phyloP scores from a whole-genome alignment of 2,888 invertebrate genomes.

The Hymenopus coronatus region DNA sequence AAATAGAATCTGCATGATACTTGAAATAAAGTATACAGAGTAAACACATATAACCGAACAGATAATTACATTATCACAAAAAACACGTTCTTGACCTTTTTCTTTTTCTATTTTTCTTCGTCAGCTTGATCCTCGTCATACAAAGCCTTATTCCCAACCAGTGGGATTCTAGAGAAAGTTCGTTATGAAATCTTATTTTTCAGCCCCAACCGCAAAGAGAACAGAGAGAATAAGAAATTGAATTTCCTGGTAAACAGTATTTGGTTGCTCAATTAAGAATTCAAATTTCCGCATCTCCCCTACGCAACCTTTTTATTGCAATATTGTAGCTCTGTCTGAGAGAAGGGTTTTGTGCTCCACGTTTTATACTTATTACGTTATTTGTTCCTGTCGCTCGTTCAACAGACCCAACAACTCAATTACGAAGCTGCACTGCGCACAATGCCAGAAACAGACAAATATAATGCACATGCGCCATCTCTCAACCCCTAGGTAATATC shows the following conservation, averaged over 20 bases:
- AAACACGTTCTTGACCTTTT: neutral
- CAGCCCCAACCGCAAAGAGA: neutral
- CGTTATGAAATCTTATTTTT: neutral
- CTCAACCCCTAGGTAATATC: too few relatives aligned
- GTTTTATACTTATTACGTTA: neutral
- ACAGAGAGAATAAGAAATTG: neutral
- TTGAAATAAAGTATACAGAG: neutral
- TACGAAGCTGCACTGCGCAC: neutral
- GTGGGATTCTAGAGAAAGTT: neutral
- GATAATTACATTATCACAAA: neutral
- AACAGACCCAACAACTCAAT: neutral
- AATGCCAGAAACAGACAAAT: neutral
- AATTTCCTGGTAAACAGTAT: neutral
- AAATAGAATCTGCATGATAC: neutral
- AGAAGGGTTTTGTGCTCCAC: neutral
- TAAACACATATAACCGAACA: neutral
- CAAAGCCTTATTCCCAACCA: neutral
- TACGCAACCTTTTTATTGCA: neutral
- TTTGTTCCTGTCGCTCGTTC: neutral
- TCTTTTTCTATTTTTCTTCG: neutral
- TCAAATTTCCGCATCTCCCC: neutral
- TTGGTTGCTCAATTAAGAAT: conserved; percentile 7
- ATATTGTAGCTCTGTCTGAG: neutral
- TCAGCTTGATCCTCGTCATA: neutral
- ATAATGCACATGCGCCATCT: too few relatives aligned